Evolutionary conservation across 1,140 invertebrate species (phyloP), one percentile per base, ranked within the genome.

Genomic region (Tribolium castaneum): DNA sequence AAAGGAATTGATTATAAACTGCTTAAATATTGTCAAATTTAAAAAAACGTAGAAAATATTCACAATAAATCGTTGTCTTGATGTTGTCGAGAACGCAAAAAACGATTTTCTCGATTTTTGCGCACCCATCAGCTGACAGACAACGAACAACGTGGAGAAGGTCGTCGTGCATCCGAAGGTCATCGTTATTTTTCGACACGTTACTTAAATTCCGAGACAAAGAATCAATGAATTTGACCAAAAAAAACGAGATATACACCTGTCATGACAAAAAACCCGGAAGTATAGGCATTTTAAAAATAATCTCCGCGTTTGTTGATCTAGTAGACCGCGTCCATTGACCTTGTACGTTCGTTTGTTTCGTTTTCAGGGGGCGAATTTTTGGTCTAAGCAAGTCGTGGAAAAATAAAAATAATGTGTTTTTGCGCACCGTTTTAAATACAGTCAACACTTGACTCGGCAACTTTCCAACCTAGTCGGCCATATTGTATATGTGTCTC

Each of bases 391-490:
- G 22, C 22, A 25, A 25, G 22, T 6, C 1, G 1, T 30, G 25
- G 16, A 19, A 30, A 30, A 30, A 30, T 30, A 30, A 30, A 30
- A 30, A 30, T 30, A 30, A 30, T 66, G 59, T 34, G 59, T 35
- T 35, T 66, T 66, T 66, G 59, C 59, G 59, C 16, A 19, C 30
- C 30, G 59, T 39, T 30, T 66, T 35, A 66, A 35, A 35, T 34
- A n/a, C 56, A n/a, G 25, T 3, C 22, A 45, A 12, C 34, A 73
- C 13, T 73, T 52, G 71, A 73, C 71, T 73, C 49, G 71, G 71
- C 71, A 73, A 73, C 71, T 73, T 73, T 73, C 71, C 71, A 73
- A 73, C 39, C 22, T 14, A 52, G 30, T 35, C 71, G 16, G 71
- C 71, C 71, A 73, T 73, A 52, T 52, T n/a, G 71, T 35, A 52